These are phyloP conservation scores for Drosophila fungiperda DNA, from an alignment of 2,888 invertebrate species.

Conservation along the genomic window DNA sequence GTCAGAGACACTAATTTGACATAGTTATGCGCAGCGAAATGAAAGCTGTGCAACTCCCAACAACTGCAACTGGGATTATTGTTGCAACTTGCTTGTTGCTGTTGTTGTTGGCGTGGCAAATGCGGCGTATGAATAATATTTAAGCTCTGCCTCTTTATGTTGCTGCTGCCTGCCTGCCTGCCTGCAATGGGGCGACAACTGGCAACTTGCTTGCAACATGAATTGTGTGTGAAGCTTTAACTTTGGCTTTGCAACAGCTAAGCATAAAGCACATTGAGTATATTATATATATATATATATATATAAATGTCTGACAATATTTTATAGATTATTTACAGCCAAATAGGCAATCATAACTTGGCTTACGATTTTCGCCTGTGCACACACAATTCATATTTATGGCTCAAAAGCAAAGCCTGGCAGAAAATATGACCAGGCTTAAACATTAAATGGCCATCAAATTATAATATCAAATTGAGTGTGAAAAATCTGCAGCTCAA, in stretches of 20 bases:
- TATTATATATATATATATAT: background rate
- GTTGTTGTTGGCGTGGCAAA: constrained; percentile 48
- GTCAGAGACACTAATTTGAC: constrained; percentile 75
- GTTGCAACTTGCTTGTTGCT: background rate
- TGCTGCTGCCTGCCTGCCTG: background rate
- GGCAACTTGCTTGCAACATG: constrained; percentile 19
- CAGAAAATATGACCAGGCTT: background rate
- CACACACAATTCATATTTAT: background rate
- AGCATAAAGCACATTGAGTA: background rate
- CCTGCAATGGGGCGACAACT: constrained; percentile 41
- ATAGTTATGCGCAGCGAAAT: constrained; percentile 78
- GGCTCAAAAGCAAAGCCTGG: background rate
- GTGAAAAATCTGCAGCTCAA: background rate
- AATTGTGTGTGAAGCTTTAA: constrained; percentile 17
- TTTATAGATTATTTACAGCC: constrained; percentile 12
- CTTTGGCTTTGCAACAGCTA: background rate
- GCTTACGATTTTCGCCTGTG: background rate
- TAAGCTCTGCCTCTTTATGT: constrained; percentile 40
- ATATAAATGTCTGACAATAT: background rate
- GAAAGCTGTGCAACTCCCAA: constrained; percentile 61
- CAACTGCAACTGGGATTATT: constrained; percentile 37
- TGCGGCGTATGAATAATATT: constrained; percentile 76
- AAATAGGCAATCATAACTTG: background rate
- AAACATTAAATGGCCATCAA: background rate
- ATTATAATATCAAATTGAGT: background rate